A percentile compares a stretch with the other conserved stretches of the same genome.
Evolutionary conservation across 1,140 invertebrate species (phyloP).

Genomic region (Pseudomyrmex pallidus): DNA sequence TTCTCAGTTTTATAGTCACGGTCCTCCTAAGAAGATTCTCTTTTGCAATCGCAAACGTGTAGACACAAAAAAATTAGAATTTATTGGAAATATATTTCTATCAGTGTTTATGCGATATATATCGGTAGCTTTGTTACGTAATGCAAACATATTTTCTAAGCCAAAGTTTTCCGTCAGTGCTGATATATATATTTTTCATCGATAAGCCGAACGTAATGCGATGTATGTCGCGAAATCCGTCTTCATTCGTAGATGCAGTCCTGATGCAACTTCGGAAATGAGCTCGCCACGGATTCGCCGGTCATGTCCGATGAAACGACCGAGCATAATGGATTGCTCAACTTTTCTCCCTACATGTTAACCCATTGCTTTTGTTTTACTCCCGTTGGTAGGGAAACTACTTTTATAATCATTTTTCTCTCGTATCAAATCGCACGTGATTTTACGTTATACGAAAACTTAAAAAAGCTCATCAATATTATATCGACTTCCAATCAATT

Average conservation of each 20-base stretch:
- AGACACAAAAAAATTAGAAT: no score
- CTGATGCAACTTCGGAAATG: constrained; percentile 35
- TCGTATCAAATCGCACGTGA: neutral
- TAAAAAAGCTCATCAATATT: constrained; percentile 9
- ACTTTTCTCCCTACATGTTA: constrained; percentile 62
- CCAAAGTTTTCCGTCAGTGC: neutral
- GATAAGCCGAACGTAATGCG: neutral
- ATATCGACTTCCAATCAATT: constrained; percentile 11
- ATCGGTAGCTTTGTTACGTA: no score
- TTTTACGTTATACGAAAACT: neutral
- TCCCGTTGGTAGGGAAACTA: neutral
- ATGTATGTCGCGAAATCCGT: constrained; percentile 18
- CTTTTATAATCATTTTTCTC: neutral
- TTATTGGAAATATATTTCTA: no score
- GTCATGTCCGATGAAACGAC: constrained; percentile 52
- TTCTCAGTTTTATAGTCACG: constrained; percentile 15
- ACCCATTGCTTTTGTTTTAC: neutral
- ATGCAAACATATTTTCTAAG: neutral
- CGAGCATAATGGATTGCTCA: constrained; percentile 70
- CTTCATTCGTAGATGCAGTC: constrained; percentile 26
- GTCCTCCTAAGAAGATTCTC: neutral
- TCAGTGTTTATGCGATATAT: no score
- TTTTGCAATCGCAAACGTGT: neutral
- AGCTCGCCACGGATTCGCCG: constrained; percentile 9
- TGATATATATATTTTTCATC: neutral